Percentiles rank a stretch among this genome's conserved stretches.
These are phyloP conservation scores for Colletes collaris DNA, from an alignment of 2,888 invertebrate genomes.

Conservation along the genomic window DNA sequence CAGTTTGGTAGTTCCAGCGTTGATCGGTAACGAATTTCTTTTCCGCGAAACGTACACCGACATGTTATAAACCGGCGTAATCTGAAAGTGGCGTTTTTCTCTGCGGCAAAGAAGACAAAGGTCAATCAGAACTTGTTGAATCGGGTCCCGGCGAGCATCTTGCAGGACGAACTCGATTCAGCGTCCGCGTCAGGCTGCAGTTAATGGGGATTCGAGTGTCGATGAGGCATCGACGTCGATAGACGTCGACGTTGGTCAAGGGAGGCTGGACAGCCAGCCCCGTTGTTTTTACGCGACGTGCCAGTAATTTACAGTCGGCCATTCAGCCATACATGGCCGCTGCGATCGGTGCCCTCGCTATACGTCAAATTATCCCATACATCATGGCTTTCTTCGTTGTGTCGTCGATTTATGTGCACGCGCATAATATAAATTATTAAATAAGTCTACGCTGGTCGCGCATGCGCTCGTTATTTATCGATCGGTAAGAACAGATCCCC, in stretches of 20 bases:
- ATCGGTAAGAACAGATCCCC: constrained; percentile 52
- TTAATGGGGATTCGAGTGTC: constrained; percentile 75
- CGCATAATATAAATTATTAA: constrained; percentile 83
- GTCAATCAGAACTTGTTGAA: constrained; percentile 39
- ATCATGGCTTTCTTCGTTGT: constrained; percentile 81
- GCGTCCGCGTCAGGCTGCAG: constrained; percentile 56
- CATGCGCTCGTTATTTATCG: constrained; percentile 61
- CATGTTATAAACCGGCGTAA: background rate
- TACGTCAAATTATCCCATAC: constrained; percentile 82
- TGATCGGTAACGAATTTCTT: no score
- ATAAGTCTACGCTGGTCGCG: constrained; percentile 69
- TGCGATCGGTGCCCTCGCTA: constrained; percentile 79
- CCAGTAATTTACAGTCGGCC: constrained; percentile 82
- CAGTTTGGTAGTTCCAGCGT: no score
- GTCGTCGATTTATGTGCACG: constrained; percentile 80
- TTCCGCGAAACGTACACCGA: no score
- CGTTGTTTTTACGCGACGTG: constrained; percentile 79
- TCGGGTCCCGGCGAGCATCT: constrained; percentile 29
- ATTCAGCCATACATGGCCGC: constrained; percentile 80
- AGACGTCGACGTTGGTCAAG: constrained; percentile 74
- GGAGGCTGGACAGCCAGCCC: constrained; percentile 65
- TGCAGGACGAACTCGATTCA: constrained; percentile 56
- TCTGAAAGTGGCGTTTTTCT: constrained; percentile 25
- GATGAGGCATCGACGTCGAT: constrained; percentile 77
- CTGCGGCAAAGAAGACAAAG: constrained; percentile 37